Base-by-base conservation (phyloP, 2,888 invertebrate genomes). In the Ophion obscuratus region DNA sequence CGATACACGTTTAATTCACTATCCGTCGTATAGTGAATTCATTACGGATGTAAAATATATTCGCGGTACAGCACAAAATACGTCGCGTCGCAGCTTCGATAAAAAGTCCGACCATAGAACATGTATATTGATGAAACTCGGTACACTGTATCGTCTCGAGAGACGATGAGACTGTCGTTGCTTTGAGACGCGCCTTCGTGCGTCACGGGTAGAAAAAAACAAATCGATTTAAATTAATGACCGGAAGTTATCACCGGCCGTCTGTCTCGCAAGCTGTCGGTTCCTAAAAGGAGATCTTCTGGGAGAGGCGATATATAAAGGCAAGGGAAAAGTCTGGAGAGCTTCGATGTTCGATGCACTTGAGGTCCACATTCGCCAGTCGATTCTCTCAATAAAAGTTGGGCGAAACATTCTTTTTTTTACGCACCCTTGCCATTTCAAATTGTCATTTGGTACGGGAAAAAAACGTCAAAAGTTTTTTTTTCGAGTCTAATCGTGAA, bases 1-100 rank as follows among this genome's bases (percentile, higher is more conserved):
- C 78, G 79, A 79, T 75, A 77, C 77, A 70, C 62, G 74, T 78
- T 85, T 81, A 81, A 85, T 85, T 81, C 77, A 84, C 73, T 84
- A 59, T 73, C 62, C 17, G 66, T 75, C 77, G 68, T 53, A 59
- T 53, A 68, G 31, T n/a, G 20, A 59, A 68, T 71, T 67, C 71
- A 71, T 80, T 76, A 62, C 71, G 57, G 76, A 80, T 80, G 80
- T 77, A 83, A 85, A 68, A 27, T 71, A 47, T 64, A 40, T 64
- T 59, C 36, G 24, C 44, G 53, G 3, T 61, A 47, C 6, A 24
- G 36, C 20, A 44, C 44, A 24, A 17, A 44, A 61, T 74, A 53
- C 71, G 77, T 77, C 6, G 57, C 73, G 68, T 57, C 7, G 9
- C 2, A 80, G 80, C 59, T 75, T 1, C 31, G 61, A 70, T n/a